Base-by-base conservation (phyloP, 2,888 invertebrate genomes). In the Gandaritis pyraliata region DNA sequence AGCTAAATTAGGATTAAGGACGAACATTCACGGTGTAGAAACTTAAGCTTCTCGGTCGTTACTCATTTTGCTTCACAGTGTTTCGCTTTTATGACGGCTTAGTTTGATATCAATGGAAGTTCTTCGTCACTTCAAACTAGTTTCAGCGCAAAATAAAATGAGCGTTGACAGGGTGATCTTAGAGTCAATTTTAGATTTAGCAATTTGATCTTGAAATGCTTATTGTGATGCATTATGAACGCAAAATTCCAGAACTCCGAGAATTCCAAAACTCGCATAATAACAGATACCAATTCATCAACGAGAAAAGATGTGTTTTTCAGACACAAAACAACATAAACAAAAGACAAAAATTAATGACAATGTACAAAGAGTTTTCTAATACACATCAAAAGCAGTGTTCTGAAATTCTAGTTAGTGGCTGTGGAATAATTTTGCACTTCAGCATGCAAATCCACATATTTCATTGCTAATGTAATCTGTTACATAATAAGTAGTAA, bases 1-100 rank as follows among this genome's bases (percentile, higher is more conserved):
- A 36, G 15, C 77, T 82, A 78, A 83, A 83, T 85, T 84, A 85
- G 76, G 77, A 78, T 78, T 73, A 72, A 43, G 76, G 78, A 74
- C 75, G 79, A 81, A 77, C 76, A 74, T 74, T 78, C 65, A 69
- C 71, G 65, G 75, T 72, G 66, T 72, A 72, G 73, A 78, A 48
- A 38, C 13, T 75, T 71, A 72, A 77, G 72, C 69, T 69, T 36
- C 61, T 66, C 53, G 62, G 69, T 72, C 69, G 72, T 77, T 75
- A 76, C 73, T 76, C 72, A 76, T 73, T 73, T 74, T 66, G 65
- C 72, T 71, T 67, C 63, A 66, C 64, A 63, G 64, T 60, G 61
- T 55, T 70, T 65, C 58, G 68, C 69, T 71, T 66, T 56, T 68
- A 67, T 57, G 63, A 68, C 63, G 56, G 48, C 43, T 58, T 29